These are phyloP conservation scores for Telmatochromis bifrenatus DNA, from an alignment of 2,113 vertebrate species.

Conservation along the genomic window DNA sequence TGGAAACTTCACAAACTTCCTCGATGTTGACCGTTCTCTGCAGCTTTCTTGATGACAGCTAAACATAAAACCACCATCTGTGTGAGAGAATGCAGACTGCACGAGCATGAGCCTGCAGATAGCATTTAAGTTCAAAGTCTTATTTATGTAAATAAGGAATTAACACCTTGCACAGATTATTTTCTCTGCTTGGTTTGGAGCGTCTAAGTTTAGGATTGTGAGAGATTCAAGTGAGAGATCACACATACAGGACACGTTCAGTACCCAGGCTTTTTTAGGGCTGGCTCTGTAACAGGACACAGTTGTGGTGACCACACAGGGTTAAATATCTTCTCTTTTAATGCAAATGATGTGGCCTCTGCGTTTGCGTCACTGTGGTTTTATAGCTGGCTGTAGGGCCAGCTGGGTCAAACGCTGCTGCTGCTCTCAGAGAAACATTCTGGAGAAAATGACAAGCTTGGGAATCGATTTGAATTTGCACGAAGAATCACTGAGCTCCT, in stretches of 20 bases:
- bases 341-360: conserved; percentile 16
- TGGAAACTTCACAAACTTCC: not conserved
- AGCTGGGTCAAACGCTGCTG: conserved; percentile 12
- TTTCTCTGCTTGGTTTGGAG: not conserved
- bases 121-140: not conserved
- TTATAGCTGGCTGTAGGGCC: conserved; percentile 11
- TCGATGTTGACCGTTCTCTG: not conserved
- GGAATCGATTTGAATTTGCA: not conserved
- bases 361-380: conserved; percentile 41
- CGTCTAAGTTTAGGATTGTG: not conserved
- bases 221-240: not conserved
- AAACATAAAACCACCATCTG: not conserved
- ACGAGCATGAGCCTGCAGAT: not conserved
- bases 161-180: not conserved
- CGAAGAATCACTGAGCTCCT: not conserved
- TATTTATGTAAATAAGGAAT: not conserved
- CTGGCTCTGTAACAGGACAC: not conserved
- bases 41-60: not conserved
- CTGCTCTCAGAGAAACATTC: not conserved
- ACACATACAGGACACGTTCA: not conserved
- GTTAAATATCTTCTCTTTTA: conserved; percentile 16
- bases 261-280: not conserved
- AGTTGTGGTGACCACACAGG: not conserved
- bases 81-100: not conserved
- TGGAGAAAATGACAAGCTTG: not conserved